phyloP scores from a whole-genome alignment of 2,113 vertebrate genomes.

The Labeo rohita region DNA sequence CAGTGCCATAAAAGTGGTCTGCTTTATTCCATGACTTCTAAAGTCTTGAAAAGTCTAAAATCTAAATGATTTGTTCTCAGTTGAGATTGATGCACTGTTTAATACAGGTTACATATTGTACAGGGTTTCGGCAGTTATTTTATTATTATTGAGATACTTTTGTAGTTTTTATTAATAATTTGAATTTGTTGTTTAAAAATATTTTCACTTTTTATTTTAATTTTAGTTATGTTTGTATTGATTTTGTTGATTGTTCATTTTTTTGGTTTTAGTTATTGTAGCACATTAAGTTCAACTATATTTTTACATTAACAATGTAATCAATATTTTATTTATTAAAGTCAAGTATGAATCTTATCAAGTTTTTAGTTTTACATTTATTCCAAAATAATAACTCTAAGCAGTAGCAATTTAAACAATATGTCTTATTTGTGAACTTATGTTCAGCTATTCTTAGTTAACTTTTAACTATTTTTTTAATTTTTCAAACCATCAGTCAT shows the following conservation, averaged over 20 bases:
- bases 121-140: not conserved
- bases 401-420: too few species aligned
- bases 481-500: too few species aligned
- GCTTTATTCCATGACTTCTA: not conserved
- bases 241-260: not conserved
- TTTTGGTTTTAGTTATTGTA: not conserved
- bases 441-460: too few species aligned
- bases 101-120: not conserved
- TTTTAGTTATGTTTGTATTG: not conserved
- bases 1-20: not conserved
- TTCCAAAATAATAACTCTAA: too few species aligned
- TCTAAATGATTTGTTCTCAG: not conserved
- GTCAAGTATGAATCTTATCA: too few species aligned
- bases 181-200: not conserved
- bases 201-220: not conserved
- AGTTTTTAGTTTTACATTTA: too few species aligned
- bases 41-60: not conserved
- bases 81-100: not conserved
- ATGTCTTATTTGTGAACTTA: too few species aligned
- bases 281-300: too few species aligned
- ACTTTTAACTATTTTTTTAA: too few species aligned
- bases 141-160: not conserved
- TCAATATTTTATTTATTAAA: too few species aligned
- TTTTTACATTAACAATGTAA: too few species aligned
- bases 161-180: not conserved